Evolutionary conservation across 2,888 invertebrate species (phyloP).

Genomic region (Agrotis puta): DNA sequence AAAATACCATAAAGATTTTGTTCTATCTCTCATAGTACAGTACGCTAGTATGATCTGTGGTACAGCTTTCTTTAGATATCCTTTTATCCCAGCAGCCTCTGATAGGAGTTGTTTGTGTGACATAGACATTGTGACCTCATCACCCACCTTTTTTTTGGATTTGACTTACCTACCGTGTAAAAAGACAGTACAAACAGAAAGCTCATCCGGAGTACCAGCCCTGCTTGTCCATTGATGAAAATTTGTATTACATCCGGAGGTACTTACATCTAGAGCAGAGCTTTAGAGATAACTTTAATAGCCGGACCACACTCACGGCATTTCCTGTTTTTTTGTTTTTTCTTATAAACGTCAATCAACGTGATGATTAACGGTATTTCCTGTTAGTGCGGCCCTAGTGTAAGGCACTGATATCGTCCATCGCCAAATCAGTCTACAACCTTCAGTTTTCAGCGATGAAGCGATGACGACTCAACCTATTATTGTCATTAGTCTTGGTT

Average conservation of each 20-base stretch:
- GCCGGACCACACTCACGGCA: too few species aligned
- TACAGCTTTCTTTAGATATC: too few species aligned
- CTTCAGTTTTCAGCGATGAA: neutral
- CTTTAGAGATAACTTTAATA: neutral
- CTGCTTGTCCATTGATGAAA: neutral
- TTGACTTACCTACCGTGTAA: neutral
- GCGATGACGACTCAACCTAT: neutral
- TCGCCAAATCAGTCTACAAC: neutral
- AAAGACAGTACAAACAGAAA: neutral
- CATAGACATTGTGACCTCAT: neutral
- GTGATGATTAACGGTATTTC: too few species aligned
- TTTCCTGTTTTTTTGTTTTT: too few species aligned
- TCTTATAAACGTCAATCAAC: too few species aligned
- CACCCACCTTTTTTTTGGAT: neutral
- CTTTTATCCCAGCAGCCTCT: neutral
- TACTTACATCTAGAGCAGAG: too few species aligned
- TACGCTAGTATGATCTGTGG: too few species aligned
- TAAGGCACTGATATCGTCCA: neutral
- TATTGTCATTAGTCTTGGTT: neutral
- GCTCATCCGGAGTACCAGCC: neutral
- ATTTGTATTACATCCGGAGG: too few species aligned
- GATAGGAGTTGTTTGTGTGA: neutral
- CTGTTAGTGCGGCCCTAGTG: too few species aligned
- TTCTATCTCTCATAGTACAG: too few species aligned
- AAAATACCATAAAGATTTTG: neutral